Evolutionary conservation across 2,113 vertebrate genomes (phyloP).

Genomic region (Pipa parva): DNA sequence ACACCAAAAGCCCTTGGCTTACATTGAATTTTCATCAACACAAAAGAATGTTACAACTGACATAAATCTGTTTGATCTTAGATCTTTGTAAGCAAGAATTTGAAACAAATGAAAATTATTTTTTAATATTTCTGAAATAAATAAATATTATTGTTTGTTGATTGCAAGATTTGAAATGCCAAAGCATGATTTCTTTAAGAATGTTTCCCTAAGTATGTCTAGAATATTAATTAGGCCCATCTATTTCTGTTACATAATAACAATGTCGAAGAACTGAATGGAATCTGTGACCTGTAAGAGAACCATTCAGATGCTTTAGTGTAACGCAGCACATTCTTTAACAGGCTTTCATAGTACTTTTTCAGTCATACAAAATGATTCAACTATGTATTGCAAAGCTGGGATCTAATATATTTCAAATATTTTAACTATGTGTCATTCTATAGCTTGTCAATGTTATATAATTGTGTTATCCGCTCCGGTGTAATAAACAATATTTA

Average conservation of each 20-base stretch:
- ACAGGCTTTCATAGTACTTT: constrained; percentile 83
- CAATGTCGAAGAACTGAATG: constrained; percentile 87
- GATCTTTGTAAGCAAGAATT: too few relatives aligned
- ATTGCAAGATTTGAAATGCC: constrained; percentile 53
- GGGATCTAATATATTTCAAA: constrained; percentile 69
- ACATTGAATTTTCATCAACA: not conserved
- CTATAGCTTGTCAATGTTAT: too few relatives aligned
- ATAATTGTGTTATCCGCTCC: too few relatives aligned
- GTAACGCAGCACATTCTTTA: constrained; percentile 83
- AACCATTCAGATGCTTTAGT: constrained; percentile 87
- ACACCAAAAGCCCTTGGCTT: constrained; percentile 3
- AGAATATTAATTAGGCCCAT: constrained; percentile 98
- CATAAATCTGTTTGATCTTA: too few relatives aligned
- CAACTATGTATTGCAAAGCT: constrained; percentile 74
- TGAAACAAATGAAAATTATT: too few relatives aligned
- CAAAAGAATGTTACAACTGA: too few relatives aligned
- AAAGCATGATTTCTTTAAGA: constrained; percentile 82
- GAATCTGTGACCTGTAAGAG: constrained; percentile 96
- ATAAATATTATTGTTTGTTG: constrained; percentile 35
- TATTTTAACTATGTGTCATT: constrained; percentile 46
- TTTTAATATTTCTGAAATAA: not conserved
- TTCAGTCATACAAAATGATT: constrained; percentile 84
- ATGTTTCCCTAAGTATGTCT: constrained; percentile 85
- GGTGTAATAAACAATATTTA: too few relatives aligned
- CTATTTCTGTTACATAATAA: constrained; percentile 91